Evolutionary conservation across 37 sponge, comb jelly and placozoan species (phyloP).

Genomic region (Tethya wilhelma): DNA sequence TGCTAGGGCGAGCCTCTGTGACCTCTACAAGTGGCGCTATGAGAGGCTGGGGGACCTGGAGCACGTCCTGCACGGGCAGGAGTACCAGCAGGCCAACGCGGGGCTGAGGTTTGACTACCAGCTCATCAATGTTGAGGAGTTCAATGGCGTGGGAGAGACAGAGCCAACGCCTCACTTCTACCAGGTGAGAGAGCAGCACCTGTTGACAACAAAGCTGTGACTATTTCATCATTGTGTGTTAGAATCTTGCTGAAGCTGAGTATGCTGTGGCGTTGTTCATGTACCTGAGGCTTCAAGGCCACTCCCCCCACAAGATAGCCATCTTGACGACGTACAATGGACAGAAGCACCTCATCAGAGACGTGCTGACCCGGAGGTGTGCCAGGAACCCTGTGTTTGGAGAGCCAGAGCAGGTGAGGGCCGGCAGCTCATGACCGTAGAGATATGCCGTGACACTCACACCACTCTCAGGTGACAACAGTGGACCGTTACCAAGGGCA

Average conservation of each 20-base stretch:
- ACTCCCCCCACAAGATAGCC: slow-evolving; percentile 94
- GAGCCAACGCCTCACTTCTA: slow-evolving; percentile 96
- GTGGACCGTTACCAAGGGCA: slow-evolving; percentile 99
- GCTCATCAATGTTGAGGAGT: slow-evolving; percentile 94
- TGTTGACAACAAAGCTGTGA: neutral
- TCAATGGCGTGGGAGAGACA: slow-evolving; percentile 93
- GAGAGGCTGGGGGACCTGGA: slow-evolving; percentile 88
- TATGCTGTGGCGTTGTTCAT: slow-evolving; percentile 95
- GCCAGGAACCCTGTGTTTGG: slow-evolving; percentile 96
- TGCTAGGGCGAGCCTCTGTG: slow-evolving; percentile 85
- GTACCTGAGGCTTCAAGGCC: slow-evolving; percentile 99
- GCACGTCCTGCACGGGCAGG: slow-evolving; percentile 74
- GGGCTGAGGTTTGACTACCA: slow-evolving; percentile 93
- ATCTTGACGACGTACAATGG: slow-evolving; percentile 99
- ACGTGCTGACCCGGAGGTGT: slow-evolving; percentile 93
- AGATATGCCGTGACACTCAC: neutral
- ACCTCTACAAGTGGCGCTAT: slow-evolving; percentile 95
- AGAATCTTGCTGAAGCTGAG: slow-evolving; percentile 99
- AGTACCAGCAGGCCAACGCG: slow-evolving; percentile 88
- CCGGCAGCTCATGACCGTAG: no score
- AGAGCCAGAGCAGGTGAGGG: slow-evolving; percentile 73
- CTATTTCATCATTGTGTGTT: neutral
- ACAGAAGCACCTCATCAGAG: slow-evolving; percentile 98
- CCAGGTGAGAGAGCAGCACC: slow-evolving; percentile 53
- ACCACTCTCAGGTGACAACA: slow-evolving; percentile 83